Conservation (phyloP, 2,888 invertebrate genomes). For the Busseola fusca region DNA sequence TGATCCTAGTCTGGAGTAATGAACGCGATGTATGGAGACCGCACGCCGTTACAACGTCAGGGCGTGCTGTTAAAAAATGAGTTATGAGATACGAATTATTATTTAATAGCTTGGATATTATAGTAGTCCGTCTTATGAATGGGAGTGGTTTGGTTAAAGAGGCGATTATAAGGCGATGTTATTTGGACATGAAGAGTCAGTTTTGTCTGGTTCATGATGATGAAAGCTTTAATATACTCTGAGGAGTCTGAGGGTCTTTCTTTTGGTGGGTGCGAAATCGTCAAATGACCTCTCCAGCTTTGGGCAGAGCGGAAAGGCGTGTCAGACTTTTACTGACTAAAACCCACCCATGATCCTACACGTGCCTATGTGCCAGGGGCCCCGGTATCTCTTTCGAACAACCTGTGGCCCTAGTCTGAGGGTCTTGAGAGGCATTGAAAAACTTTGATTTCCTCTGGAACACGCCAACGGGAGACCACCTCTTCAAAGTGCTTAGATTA, state of each 20-base stretch:
- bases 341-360: no score
- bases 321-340: no score
- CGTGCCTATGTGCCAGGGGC: no score
- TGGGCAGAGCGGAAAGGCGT: no score
- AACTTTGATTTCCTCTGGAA: not conserved
- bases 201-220: not conserved
- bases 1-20: slow-evolving; percentile 35
- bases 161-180: not conserved
- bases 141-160: not conserved
- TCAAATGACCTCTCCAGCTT: no score
- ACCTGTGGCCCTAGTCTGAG: no score
- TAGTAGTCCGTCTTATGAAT: not conserved
- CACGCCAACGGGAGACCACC: not conserved
- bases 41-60: slow-evolving; percentile 31
- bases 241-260: no score
- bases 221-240: not conserved
- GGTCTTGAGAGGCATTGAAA: no score
- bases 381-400: no score
- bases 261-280: no score
- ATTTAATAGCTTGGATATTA: slow-evolving; percentile 5
- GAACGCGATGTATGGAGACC: slow-evolving; percentile 44
- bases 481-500: not conserved
- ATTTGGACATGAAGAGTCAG: not conserved
- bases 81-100: slow-evolving; percentile 27
- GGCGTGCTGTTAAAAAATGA: slow-evolving; percentile 35